Evolutionary conservation across 2,888 invertebrate species (phyloP), one percentile per base, ranked within the genome.

Genomic region (Tenthredo scrophulariae): DNA sequence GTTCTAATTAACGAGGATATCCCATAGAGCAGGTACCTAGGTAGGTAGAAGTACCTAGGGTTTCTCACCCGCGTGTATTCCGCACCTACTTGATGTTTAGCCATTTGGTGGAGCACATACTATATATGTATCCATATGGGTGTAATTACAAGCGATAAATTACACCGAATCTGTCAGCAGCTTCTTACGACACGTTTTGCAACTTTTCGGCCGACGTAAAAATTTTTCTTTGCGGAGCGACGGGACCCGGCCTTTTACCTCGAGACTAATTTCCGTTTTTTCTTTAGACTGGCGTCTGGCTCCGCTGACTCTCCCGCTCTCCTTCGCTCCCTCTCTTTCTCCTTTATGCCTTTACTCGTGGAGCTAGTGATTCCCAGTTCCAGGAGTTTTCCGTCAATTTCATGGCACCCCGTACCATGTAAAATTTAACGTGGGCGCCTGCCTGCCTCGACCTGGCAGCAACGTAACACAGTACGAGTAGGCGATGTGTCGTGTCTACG

Each of bases 401-500:
- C 83, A 58, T 67, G 46, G 67, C 83, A 83, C 46, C 67, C 46
- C 46, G 65, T 83, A 67, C 67, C 67, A 70, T 67, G 83, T 83
- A 90, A 91, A 91, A 92, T 91, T 92, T 89, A 91, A 91, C 91
- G 89, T 88, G 86, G 86, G 86, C 88, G 77, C 77, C 50, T 77
- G 50, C 33, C 77, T 77, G 62, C 40, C 67, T 58, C 83, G 43
- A 67, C 46, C 83, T 83, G 88, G 89, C 89, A 90, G 88, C 88
- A 88, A 82, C 85, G 88, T 88, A 90, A 89, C 88, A 89, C 89
- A 88, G 84, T 72, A 79, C 33, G n/a, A 70, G 88, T 88, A 86
- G 87, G 89, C 90, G 89, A 90, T 90, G 89, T 90, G 90, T 89
- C 89, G 88, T 89, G 89, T 90, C 88, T 87, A 88, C 84, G 85